phyloP scores from a whole-genome alignment of 2,113 vertebrate genomes.

The Thryonomys swinderianus region DNA sequence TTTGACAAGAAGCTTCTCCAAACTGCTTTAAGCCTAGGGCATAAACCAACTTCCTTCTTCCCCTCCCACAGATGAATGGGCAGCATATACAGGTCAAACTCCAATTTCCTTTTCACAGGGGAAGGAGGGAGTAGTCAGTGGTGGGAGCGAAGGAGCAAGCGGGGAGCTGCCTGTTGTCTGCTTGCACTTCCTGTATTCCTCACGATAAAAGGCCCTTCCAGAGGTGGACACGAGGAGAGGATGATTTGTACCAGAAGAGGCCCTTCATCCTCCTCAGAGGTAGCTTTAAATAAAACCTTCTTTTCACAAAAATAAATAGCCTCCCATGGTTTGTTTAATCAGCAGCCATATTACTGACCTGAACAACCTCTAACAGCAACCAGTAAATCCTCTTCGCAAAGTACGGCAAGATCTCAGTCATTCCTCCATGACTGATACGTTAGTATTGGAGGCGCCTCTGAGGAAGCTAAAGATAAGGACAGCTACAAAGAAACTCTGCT shows the following conservation, averaged over 20 bases:
- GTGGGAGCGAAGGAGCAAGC: neutral
- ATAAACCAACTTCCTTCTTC: neutral
- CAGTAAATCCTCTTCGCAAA: neutral
- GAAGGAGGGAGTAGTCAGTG: neutral
- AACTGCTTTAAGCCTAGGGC: neutral
- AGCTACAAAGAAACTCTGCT: neutral
- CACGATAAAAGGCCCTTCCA: neutral
- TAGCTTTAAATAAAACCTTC: neutral
- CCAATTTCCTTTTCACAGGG: neutral
- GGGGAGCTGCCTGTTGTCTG: neutral
- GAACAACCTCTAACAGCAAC: neutral
- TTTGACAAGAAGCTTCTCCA: neutral
- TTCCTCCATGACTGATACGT: neutral
- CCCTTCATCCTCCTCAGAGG: neutral
- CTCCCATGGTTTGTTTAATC: neutral
- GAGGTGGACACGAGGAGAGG: neutral
- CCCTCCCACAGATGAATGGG: neutral
- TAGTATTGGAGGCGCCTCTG: neutral
- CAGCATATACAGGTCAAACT: neutral
- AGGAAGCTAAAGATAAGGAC: neutral
- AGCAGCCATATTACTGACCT: neutral
- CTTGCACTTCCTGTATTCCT: neutral
- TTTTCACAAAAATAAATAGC: neutral
- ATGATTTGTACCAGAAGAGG: neutral
- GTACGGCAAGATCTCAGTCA: neutral